Conservation (phyloP, 1,140 invertebrate species). For the Hypsibius dujardini region DNA sequence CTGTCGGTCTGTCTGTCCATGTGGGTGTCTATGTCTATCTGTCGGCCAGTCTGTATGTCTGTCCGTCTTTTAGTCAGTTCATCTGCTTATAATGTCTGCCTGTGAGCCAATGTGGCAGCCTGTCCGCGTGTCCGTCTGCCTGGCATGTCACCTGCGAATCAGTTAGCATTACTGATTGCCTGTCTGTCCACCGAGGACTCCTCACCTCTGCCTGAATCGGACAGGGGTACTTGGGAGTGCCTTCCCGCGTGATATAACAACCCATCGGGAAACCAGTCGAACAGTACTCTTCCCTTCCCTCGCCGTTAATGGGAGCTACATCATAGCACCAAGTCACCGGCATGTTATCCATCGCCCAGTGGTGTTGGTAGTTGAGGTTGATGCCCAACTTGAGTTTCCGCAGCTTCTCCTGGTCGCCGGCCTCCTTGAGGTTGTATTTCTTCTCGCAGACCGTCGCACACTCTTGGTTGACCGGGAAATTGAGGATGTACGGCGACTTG, state of each 20-base stretch:
- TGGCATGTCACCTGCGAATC: too few species aligned
- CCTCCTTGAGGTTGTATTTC: conserved; percentile 46
- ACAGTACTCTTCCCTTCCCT: conserved; percentile 60
- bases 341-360: conserved; percentile 93
- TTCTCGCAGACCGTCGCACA: conserved; percentile 56
- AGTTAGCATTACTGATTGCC: too few species aligned
- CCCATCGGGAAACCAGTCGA: conserved; percentile 92
- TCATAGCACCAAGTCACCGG: conserved; percentile 77
- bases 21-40: too few species aligned
- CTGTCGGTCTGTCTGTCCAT: too few species aligned
- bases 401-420: conserved; percentile 49
- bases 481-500: conserved; percentile 65
- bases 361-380: conserved; percentile 90
- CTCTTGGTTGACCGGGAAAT: conserved; percentile 44
- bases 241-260: conserved; percentile 54
- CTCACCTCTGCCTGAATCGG: conserved; percentile 10
- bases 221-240: conserved; percentile 43
- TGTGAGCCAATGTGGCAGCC: too few species aligned
- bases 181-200: too few species aligned
- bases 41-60: too few species aligned
- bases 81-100: too few species aligned
- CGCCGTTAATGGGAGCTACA: conserved; percentile 31
- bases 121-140: too few species aligned
- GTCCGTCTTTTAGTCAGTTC: too few species aligned
- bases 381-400: conserved; percentile 73